Evolutionary conservation across 2,888 invertebrate genomes (phyloP).

Genomic region (Venustoraphidia nigricollis): DNA sequence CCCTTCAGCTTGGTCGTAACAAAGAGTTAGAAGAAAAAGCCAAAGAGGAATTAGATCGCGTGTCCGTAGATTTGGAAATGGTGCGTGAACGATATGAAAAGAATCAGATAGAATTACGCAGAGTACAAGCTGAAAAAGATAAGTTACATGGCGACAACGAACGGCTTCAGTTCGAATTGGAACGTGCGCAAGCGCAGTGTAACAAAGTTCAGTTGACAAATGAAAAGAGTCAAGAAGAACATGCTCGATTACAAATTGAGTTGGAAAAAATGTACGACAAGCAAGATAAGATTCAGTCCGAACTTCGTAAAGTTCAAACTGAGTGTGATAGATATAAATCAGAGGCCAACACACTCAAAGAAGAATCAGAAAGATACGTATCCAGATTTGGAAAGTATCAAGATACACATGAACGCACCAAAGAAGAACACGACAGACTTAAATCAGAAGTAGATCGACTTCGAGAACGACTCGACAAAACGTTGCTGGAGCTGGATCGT

Average conservation of each 20-base stretch:
- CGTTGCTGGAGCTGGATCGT: conserved; percentile 61
- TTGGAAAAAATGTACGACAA: conserved; percentile 84
- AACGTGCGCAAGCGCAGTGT: conserved; percentile 72
- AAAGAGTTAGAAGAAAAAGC: conserved; percentile 87
- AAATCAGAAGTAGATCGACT: conserved; percentile 70
- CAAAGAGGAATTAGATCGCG: conserved; percentile 65
- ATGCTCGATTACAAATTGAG: conserved; percentile 71
- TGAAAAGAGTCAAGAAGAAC: conserved; percentile 82
- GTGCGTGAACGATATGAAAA: conserved; percentile 80
- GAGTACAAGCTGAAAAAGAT: conserved; percentile 72
- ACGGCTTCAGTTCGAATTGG: conserved; percentile 70
- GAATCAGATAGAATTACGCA: conserved; percentile 66
- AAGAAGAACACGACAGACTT: conserved; percentile 62
- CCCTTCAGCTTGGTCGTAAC: conserved; percentile 67
- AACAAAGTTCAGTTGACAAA: conserved; percentile 72
- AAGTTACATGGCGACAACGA: conserved; percentile 73
- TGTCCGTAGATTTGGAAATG: conserved; percentile 71
- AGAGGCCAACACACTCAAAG: conserved; percentile 62
- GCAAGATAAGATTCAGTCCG: conserved; percentile 70
- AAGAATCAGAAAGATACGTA: conserved; percentile 60
- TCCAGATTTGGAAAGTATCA: conserved; percentile 62
- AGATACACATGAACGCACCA: conserved; percentile 44
- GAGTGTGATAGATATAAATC: conserved; percentile 53
- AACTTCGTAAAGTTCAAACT: conserved; percentile 64
- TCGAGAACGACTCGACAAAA: conserved; percentile 65